Evolutionary conservation across 2,797 vertebrate genomes (phyloP).

Genomic region (Aplochiton taeniatus): DNA sequence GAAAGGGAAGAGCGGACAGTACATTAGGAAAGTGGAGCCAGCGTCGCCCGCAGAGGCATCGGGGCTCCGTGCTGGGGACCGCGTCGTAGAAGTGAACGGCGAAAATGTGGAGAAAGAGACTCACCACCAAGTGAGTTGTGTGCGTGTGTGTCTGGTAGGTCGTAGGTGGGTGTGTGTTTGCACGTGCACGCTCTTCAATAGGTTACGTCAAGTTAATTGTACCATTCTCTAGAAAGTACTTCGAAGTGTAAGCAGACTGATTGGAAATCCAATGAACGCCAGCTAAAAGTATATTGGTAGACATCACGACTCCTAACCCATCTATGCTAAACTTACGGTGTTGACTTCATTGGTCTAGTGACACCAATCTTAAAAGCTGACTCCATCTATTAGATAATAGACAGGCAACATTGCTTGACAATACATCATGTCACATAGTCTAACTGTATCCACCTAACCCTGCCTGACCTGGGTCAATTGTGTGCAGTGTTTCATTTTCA

Average conservation of each 20-base stretch:
- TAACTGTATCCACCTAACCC: conserved; percentile 11
- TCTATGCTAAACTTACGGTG: not conserved
- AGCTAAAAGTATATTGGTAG: too few relatives aligned
- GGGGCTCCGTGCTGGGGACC: conserved; percentile 87
- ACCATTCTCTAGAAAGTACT: too few relatives aligned
- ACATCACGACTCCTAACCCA: not conserved
- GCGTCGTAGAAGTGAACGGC: conserved; percentile 91
- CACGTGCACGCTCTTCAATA: not conserved
- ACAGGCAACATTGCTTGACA: not conserved
- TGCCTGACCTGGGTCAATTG: conserved; percentile 11
- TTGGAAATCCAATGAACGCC: too few relatives aligned
- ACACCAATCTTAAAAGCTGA: too few relatives aligned
- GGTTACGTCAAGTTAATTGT: too few relatives aligned
- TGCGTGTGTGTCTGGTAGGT: not conserved
- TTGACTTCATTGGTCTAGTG: too few relatives aligned
- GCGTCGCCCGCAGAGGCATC: conserved; percentile 88
- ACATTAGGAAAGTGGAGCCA: conserved; percentile 92
- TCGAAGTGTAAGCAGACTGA: too few relatives aligned
- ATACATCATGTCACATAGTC: not conserved
- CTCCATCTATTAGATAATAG: not conserved
- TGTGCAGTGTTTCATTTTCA: conserved; percentile 13
- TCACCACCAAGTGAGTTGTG: conserved; percentile 87
- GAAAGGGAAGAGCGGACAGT: conserved; percentile 95
- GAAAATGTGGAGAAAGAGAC: conserved; percentile 93
- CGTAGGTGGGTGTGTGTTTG: not conserved